Percentiles rank a stretch among this genome's conserved stretches.
These are phyloP conservation scores for Thyatira batis DNA, from an alignment of 2,888 invertebrate species.

Conservation along the genomic window DNA sequence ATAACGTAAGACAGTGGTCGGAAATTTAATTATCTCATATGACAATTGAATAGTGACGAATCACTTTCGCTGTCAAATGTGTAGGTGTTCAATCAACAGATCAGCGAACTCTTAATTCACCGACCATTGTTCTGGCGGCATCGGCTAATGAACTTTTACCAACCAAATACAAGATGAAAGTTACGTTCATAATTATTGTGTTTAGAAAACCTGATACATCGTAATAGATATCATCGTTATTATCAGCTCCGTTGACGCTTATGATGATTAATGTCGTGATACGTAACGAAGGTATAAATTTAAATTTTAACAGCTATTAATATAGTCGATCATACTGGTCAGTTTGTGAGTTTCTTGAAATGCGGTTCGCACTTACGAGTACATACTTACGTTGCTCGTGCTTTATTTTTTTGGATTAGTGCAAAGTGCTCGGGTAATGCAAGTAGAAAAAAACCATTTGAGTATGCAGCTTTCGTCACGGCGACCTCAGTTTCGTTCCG, in stretches of 20 bases:
- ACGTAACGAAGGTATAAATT: background rate
- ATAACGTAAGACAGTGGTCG: slow-evolving; percentile 52
- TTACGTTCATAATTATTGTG: slow-evolving; percentile 52
- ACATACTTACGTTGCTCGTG: background rate
- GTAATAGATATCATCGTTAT: slow-evolving; percentile 50
- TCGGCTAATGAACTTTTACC: slow-evolving; percentile 69
- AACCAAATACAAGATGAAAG: slow-evolving; percentile 58
- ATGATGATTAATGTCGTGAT: slow-evolving; percentile 2
- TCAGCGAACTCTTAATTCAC: slow-evolving; percentile 46
- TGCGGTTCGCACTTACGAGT: background rate
- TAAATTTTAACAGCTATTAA: slow-evolving; percentile 1
- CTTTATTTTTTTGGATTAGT: background rate
- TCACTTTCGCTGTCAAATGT: slow-evolving; percentile 60
- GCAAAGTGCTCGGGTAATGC: background rate
- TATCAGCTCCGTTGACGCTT: slow-evolving; percentile 9
- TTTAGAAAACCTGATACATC: slow-evolving; percentile 51
- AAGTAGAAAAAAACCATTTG: background rate
- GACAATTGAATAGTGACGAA: slow-evolving; percentile 41
- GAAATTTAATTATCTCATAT: slow-evolving; percentile 53
- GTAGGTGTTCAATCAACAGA: slow-evolving; percentile 60
- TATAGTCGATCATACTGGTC: background rate
- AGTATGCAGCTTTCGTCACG: slow-evolving; percentile 43
- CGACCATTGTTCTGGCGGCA: slow-evolving; percentile 56
- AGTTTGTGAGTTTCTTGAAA: background rate
- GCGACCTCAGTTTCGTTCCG: slow-evolving; percentile 54